phyloP scores from a whole-genome alignment of 1,140 invertebrate species.

The Halictus rubicundus region DNA sequence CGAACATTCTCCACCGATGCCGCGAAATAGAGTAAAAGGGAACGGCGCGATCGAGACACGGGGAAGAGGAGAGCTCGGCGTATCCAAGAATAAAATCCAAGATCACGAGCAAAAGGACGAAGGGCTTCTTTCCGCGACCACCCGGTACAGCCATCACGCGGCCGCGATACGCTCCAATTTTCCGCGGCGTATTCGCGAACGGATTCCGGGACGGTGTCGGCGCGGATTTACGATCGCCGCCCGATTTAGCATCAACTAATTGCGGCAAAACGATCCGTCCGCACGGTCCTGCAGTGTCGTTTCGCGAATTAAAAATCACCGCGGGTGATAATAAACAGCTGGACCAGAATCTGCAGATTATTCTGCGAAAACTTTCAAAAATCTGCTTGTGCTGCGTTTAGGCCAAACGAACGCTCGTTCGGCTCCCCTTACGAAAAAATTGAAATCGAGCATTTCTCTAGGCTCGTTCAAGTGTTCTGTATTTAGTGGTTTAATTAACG shows the following conservation, averaged over 20 bases:
- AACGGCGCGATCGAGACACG: background rate
- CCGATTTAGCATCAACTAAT: conserved; percentile 69
- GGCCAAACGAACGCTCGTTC: too few relatives aligned
- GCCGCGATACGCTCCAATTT: conserved; percentile 62
- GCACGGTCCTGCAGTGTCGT: background rate
- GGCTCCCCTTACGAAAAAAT: too few relatives aligned
- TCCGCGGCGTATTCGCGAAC: conserved; percentile 31
- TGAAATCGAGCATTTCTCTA: too few relatives aligned
- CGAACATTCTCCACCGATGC: background rate
- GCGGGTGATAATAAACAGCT: conserved; percentile 6
- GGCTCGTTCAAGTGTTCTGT: too few relatives aligned
- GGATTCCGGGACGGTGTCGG: conserved; percentile 55
- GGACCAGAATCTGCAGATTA: too few relatives aligned
- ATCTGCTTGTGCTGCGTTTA: too few relatives aligned
- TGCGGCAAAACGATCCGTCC: conserved; percentile 69
- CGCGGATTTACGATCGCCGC: conserved; percentile 65
- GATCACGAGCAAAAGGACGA: conserved; percentile 23
- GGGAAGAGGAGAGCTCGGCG: background rate
- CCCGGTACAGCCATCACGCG: conserved; percentile 31
- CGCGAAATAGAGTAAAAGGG: background rate
- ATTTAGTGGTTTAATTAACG: too few relatives aligned
- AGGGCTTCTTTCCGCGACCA: conserved; percentile 56
- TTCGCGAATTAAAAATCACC: conserved; percentile 26
- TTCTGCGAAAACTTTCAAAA: too few relatives aligned
- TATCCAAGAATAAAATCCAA: conserved; percentile 37